These are phyloP conservation scores for Macrobrachium nipponense DNA, from an alignment of 1,140 invertebrate genomes.

Conservation along the genomic window DNA sequence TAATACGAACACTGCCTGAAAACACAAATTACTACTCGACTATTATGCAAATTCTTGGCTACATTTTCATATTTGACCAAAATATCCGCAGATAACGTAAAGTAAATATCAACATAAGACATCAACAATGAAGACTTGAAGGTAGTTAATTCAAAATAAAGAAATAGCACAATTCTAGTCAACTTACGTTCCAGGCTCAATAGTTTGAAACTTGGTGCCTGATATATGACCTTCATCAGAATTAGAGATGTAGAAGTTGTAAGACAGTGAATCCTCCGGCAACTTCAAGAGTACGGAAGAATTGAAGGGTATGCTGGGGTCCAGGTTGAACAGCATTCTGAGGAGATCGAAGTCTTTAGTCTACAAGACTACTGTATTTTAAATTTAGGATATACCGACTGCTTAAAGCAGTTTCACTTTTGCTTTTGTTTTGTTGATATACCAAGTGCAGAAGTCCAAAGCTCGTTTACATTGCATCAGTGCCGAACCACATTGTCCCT, in stretches of 20 bases:
- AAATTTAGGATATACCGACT: too few relatives aligned
- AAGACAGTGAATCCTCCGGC: neutral
- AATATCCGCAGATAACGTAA: too few relatives aligned
- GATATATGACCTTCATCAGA: constrained; percentile 8
- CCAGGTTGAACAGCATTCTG: constrained; percentile 42
- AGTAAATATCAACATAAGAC: neutral
- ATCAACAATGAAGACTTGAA: neutral
- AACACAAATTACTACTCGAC: too few relatives aligned
- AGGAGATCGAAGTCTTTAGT: too few relatives aligned
- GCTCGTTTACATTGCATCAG: too few relatives aligned
- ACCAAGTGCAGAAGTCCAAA: too few relatives aligned
- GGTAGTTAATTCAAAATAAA: neutral
- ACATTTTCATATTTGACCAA: too few relatives aligned
- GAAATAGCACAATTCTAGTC: neutral
- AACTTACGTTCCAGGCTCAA: constrained; percentile 38
- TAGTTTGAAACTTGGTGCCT: constrained; percentile 20
- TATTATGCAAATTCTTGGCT: too few relatives aligned
- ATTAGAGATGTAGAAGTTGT: neutral
- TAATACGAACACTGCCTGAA: neutral
- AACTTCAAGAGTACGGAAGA: constrained; percentile 6
- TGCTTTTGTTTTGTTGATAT: too few relatives aligned
- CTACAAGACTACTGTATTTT: too few relatives aligned
- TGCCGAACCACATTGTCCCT: too few relatives aligned
- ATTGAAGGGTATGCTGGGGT: neutral
- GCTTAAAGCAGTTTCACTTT: too few relatives aligned